These are phyloP conservation scores for Bimastos eiseni DNA, from an alignment of 2,888 invertebrate species.

Conservation along the genomic window DNA sequence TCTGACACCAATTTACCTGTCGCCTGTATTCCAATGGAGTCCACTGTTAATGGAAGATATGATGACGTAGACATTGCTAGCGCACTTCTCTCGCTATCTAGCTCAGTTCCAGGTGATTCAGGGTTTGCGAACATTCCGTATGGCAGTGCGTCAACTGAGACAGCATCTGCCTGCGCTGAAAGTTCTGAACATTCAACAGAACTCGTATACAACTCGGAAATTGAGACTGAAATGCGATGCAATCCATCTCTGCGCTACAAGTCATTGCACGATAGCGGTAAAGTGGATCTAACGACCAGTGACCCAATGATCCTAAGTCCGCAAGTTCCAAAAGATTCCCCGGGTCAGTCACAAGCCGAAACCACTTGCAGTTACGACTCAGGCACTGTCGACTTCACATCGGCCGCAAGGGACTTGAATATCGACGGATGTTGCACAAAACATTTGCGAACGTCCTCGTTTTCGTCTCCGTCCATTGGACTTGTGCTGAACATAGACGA, in stretches of 20 bases:
- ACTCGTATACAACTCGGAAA: background rate
- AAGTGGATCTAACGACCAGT: background rate
- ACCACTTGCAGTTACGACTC: background rate
- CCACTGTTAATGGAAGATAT: background rate
- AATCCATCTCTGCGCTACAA: background rate
- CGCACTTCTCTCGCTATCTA: background rate
- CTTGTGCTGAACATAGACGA: background rate
- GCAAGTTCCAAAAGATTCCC: background rate
- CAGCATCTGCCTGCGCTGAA: background rate
- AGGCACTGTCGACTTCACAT: background rate
- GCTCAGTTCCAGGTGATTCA: background rate
- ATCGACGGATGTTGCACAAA: background rate
- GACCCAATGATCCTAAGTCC: background rate
- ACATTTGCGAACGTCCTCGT: background rate
- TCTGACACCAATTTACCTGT: background rate
- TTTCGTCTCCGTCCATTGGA: background rate
- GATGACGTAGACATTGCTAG: background rate
- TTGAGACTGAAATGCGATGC: background rate
- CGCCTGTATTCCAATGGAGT: background rate
- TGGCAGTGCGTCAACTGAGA: background rate
- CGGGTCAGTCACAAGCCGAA: background rate
- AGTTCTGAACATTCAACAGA: no score
- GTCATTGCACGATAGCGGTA: background rate
- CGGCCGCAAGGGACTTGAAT: background rate
- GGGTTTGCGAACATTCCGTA: background rate